A percentile compares a stretch with the other conserved stretches of the same genome.
phyloP scores from a whole-genome alignment of 2,888 invertebrate species.

The Dermolepida albohirtum region DNA sequence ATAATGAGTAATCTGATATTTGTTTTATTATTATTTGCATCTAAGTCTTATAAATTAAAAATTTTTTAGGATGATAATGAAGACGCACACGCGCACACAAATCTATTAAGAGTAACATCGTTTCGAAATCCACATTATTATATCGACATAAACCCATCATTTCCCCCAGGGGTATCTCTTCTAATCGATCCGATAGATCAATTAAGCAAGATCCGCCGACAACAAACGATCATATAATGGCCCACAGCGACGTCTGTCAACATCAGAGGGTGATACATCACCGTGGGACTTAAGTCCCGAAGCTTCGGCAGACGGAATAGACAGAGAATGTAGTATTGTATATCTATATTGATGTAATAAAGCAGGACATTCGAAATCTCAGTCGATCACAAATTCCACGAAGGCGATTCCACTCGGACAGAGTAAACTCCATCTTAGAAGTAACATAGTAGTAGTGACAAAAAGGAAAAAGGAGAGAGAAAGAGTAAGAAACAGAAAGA shows the following conservation, averaged over 20 bases:
- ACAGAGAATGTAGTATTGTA: neutral
- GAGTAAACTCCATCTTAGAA: slow-evolving; percentile 42
- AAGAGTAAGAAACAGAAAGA: slow-evolving; percentile 38
- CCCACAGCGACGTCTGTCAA: slow-evolving; percentile 42
- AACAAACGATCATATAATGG: slow-evolving; percentile 44
- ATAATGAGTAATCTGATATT: no score
- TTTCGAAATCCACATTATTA: slow-evolving; percentile 3
- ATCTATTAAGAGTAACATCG: slow-evolving; percentile 27
- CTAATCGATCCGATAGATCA: slow-evolving; percentile 37
- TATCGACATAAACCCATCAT: slow-evolving; percentile 2
- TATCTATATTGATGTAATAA: no score
- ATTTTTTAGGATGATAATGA: no score
- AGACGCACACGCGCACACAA: neutral
- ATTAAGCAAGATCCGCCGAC: slow-evolving; percentile 34
- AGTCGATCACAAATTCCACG: slow-evolving; percentile 30
- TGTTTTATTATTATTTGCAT: no score
- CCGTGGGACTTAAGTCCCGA: slow-evolving; percentile 15
- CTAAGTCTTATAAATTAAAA: no score
- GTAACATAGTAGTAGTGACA: no score
- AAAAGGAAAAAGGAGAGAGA: neutral
- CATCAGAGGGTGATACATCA: slow-evolving; percentile 40
- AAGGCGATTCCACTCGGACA: slow-evolving; percentile 46
- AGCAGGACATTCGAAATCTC: slow-evolving; percentile 33
- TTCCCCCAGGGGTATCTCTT: slow-evolving; percentile 2
- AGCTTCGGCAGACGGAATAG: neutral